phyloP scores from a whole-genome alignment of 2,113 vertebrate species.

The Nerophis ophidion region DNA sequence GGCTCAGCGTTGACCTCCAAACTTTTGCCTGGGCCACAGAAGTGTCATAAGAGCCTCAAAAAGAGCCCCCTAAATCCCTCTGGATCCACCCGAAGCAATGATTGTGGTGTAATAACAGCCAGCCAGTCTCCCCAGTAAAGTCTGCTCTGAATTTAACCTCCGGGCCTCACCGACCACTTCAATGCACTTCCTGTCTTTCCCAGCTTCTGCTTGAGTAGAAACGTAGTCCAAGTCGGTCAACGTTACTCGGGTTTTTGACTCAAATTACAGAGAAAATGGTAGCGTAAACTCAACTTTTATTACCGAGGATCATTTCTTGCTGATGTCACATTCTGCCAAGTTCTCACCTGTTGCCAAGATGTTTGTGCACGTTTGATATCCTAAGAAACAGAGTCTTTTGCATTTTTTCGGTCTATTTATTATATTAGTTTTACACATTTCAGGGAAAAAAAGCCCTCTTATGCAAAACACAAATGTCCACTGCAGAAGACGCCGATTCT shows the following conservation, averaged over 20 bases:
- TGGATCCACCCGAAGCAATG: constrained; percentile 36
- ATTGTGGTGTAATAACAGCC: constrained; percentile 40
- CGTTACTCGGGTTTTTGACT: background rate
- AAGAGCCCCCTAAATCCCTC: constrained; percentile 46
- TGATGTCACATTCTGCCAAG: no score
- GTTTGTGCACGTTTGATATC: no score
- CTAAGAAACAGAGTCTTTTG: no score
- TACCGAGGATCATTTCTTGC: no score
- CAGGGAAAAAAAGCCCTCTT: no score
- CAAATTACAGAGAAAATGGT: background rate
- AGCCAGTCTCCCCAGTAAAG: constrained; percentile 36
- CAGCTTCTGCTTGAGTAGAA: constrained; percentile 20
- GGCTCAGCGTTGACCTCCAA: background rate
- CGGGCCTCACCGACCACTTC: constrained; percentile 24
- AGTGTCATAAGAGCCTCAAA: constrained; percentile 16
- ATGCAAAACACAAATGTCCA: no score
- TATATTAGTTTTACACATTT: no score
- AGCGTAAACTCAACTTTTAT: no score
- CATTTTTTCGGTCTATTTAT: no score
- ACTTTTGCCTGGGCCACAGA: constrained; percentile 16
- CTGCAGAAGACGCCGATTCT: no score
- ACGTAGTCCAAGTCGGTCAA: constrained; percentile 4
- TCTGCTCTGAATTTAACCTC: constrained; percentile 21
- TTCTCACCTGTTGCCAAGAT: no score
- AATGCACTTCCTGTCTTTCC: constrained; percentile 14